A percentile compares a stretch with the other conserved stretches of the same genome.
Evolutionary conservation across 2,797 vertebrate species (phyloP).

Genomic region (Ateles fusciceps): DNA sequence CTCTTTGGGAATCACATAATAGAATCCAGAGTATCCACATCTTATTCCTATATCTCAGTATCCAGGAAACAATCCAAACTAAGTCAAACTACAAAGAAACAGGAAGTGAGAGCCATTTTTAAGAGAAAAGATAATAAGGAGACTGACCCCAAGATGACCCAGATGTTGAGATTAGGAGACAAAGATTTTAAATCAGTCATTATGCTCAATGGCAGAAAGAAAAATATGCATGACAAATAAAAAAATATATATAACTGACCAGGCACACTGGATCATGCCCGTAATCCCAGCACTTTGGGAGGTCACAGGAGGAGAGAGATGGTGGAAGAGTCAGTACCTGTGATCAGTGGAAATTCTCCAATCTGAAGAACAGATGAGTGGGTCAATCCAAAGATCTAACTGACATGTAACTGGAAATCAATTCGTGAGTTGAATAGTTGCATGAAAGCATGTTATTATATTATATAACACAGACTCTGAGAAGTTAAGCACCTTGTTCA

Average conservation of each 20-base stretch:
- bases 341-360: not conserved
- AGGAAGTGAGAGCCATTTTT: not conserved
- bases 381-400: not conserved
- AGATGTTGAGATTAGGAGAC: not conserved
- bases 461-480: too few species aligned
- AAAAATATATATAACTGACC: not conserved
- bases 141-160: not conserved
- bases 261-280: not conserved
- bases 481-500: too few species aligned
- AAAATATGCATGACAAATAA: not conserved
- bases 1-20: not conserved
- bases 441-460: too few species aligned
- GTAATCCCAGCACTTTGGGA: not conserved
- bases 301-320: not conserved
- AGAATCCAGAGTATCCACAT: not conserved
- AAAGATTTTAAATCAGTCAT: not conserved
- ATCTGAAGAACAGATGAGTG: not conserved
- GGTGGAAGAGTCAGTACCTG: not conserved
- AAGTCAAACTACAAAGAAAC: not conserved
- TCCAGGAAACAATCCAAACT: not conserved
- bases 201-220: not conserved
- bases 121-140: not conserved
- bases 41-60: not conserved
- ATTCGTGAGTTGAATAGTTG: too few species aligned
- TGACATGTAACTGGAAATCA: too few species aligned